A percentile compares a stretch with the other conserved stretches of the same genome.
These are phyloP conservation scores for Zaprionus africanus DNA, from an alignment of 1,140 invertebrate species.

Conservation along the genomic window DNA sequence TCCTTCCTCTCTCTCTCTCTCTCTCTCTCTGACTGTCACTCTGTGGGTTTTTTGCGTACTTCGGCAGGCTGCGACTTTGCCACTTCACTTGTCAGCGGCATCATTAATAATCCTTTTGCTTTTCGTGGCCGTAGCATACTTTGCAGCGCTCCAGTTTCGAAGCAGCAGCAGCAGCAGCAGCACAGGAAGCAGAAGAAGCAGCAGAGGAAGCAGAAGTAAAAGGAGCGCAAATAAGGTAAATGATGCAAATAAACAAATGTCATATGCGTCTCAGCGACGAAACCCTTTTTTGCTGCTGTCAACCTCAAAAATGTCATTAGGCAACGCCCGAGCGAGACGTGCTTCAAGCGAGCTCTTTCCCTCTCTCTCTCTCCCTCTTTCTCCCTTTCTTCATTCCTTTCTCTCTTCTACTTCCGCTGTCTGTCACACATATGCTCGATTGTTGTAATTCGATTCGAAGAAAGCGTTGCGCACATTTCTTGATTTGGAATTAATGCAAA, in stretches of 20 bases:
- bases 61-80: constrained; percentile 50
- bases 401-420: constrained; percentile 25
- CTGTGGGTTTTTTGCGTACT: neutral
- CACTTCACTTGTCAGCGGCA: constrained; percentile 80
- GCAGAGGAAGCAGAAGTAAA: neutral
- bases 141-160: constrained; percentile 31
- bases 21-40: neutral
- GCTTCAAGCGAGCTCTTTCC: constrained; percentile 37
- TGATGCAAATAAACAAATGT: constrained; percentile 84
- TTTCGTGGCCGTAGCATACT: constrained; percentile 56
- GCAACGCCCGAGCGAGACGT: constrained; percentile 59
- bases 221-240: constrained; percentile 67
- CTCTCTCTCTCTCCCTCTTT: neutral
- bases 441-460: constrained; percentile 77
- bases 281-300: constrained; percentile 55
- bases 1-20: neutral
- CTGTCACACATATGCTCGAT: constrained; percentile 74
- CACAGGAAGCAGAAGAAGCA: constrained; percentile 4
- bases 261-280: constrained; percentile 65
- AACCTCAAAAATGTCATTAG: constrained; percentile 83
- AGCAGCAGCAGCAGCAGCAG: constrained; percentile 17
- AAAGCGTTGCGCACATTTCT: constrained; percentile 64
- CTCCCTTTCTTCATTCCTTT: constrained; percentile 15
- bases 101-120: constrained; percentile 81
- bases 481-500: constrained; percentile 84